A percentile compares a stretch with the other conserved stretches of the same genome.
phyloP scores from a whole-genome alignment of 2,797 vertebrate genomes.

The Pterois miles region DNA sequence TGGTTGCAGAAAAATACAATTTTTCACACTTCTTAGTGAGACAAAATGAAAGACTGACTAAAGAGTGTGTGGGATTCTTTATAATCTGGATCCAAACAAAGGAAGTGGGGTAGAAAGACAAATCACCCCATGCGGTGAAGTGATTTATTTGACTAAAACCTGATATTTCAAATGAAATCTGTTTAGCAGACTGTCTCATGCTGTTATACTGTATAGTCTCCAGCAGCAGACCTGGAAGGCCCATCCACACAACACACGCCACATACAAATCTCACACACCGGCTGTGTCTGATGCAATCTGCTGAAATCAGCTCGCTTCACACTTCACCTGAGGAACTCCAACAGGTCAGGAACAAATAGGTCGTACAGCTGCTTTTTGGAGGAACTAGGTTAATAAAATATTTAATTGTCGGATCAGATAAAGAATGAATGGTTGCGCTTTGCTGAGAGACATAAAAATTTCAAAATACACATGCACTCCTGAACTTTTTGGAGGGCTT shows the following conservation, averaged over 20 bases:
- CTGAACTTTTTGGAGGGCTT: background rate
- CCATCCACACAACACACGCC: background rate
- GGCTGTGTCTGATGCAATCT: slow-evolving; percentile 60
- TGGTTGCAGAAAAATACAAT: background rate
- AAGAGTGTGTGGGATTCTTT: background rate
- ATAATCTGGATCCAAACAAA: background rate
- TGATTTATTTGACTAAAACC: background rate
- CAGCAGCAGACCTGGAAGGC: background rate
- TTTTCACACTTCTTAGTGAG: background rate
- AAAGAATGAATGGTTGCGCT: slow-evolving; percentile 1
- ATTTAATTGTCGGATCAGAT: background rate
- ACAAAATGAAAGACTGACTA: background rate
- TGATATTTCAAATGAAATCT: background rate
- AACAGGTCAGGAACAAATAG: slow-evolving; percentile 21
- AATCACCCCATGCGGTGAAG: background rate
- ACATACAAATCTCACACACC: slow-evolving; percentile 21
- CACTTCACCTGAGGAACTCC: slow-evolving; percentile 11
- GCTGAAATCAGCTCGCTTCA: slow-evolving; percentile 49
- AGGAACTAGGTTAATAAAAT: slow-evolving; percentile 2
- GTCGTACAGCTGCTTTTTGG: background rate
- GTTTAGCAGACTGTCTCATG: background rate
- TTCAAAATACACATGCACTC: background rate
- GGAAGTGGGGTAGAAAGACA: background rate
- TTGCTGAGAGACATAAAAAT: background rate
- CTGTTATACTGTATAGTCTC: background rate